Percentiles rank a stretch among this genome's conserved stretches.
Conservation (phyloP, 2,888 invertebrate species). For the Synanthedon tipuliformis region DNA sequence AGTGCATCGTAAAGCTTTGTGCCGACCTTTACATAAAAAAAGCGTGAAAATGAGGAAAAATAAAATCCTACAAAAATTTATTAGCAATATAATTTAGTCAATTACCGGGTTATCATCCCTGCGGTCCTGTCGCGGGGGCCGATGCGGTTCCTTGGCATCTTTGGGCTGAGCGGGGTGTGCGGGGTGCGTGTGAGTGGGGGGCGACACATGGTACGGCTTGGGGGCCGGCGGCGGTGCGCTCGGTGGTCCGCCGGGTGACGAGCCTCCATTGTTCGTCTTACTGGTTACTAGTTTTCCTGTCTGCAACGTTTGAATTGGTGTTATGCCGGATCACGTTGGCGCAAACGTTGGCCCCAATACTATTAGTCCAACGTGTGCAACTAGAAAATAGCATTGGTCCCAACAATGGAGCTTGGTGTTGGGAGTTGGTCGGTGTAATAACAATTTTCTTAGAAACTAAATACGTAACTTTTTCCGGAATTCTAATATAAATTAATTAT, state of each 20-base stretch:
- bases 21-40: too few species aligned
- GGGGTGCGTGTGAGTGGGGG: background rate
- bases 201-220: slow-evolving; percentile 3
- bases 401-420: background rate
- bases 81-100: background rate
- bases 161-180: slow-evolving; percentile 1
- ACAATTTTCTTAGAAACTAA: too few species aligned
- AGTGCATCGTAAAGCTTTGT: too few species aligned
- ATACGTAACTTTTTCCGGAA: too few species aligned
- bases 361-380: too few species aligned
- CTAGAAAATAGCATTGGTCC: background rate
- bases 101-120: background rate
- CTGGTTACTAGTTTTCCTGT: slow-evolving; percentile 74
- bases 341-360: background rate
- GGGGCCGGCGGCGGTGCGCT: slow-evolving; percentile 7
- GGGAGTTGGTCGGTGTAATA: background rate
- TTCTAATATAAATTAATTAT: too few species aligned
- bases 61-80: too few species aligned
- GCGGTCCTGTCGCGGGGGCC: background rate
- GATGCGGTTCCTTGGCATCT: background rate
- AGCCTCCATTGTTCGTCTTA: slow-evolving; percentile 11
- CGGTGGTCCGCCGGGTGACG: slow-evolving; percentile 13
- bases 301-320: slow-evolving; percentile 17
- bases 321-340: background rate
- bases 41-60: too few species aligned